phyloP scores from a whole-genome alignment of 2,113 vertebrate species.

The Peucedramus taeniatus region DNA sequence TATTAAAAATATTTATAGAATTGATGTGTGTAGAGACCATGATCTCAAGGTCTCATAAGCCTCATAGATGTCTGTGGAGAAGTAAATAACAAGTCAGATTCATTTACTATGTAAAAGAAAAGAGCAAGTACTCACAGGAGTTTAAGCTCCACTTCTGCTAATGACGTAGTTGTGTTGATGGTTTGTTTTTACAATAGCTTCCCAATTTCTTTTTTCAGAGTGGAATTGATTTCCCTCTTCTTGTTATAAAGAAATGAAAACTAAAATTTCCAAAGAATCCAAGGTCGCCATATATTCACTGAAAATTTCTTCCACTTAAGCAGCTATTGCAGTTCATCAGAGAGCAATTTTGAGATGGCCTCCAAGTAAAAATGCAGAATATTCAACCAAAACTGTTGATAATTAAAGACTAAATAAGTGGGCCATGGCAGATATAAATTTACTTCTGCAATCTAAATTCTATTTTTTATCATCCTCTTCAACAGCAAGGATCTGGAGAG shows the following conservation, averaged over 20 bases:
- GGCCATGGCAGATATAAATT: background rate
- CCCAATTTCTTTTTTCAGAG: background rate
- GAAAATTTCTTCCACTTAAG: background rate
- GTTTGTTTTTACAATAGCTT: background rate
- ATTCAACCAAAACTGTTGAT: background rate
- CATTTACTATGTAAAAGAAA: background rate
- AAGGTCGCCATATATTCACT: background rate
- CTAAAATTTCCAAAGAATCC: background rate
- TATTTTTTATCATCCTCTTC: background rate
- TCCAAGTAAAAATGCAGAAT: background rate
- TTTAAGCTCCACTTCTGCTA: background rate
- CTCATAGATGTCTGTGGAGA: background rate
- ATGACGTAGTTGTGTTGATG: background rate
- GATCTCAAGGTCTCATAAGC: background rate
- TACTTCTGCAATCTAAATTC: background rate
- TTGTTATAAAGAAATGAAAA: background rate
- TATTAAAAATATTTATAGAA: background rate
- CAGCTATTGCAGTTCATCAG: background rate
- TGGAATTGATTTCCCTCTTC: background rate
- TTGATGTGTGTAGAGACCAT: background rate
- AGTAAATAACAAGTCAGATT: background rate
- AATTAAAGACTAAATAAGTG: background rate
- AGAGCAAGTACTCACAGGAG: background rate
- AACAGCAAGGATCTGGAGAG: background rate
- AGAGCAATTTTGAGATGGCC: background rate